Conservation (phyloP, 1,140 invertebrate species). For the Panagrolaimus sp. region DNA sequence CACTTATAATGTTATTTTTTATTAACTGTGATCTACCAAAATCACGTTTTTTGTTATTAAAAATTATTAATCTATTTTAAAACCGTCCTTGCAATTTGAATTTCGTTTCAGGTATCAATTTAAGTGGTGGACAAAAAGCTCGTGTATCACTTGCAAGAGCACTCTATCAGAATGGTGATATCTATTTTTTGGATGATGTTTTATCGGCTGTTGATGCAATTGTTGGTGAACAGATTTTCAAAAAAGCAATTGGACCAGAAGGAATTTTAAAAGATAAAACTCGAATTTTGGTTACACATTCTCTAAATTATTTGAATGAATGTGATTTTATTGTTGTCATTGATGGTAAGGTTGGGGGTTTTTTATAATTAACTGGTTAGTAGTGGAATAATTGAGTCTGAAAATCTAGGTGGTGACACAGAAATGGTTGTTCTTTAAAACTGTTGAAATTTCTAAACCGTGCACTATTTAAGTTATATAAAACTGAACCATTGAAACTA, state of each 20-base stretch:
- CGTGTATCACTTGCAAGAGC: slow-evolving; percentile 88
- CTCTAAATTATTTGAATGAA: slow-evolving; percentile 42
- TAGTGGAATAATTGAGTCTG: too few species aligned
- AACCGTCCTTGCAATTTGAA: background rate
- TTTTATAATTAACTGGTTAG: background rate
- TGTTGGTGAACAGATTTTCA: slow-evolving; percentile 64
- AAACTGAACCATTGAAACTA: too few species aligned
- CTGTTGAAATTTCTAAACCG: too few species aligned
- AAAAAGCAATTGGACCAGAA: slow-evolving; percentile 44
- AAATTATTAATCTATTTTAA: background rate
- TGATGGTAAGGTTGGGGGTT: slow-evolving; percentile 19
- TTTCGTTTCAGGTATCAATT: slow-evolving; percentile 70
- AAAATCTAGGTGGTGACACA: too few species aligned
- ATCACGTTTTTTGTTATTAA: too few species aligned
- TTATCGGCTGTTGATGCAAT: slow-evolving; percentile 89
- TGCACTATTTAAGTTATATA: too few species aligned
- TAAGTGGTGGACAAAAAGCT: slow-evolving; percentile 95
- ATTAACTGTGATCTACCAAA: too few species aligned
- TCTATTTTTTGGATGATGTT: slow-evolving; percentile 89
- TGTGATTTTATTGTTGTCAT: slow-evolving; percentile 35
- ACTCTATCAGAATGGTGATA: slow-evolving; percentile 79
- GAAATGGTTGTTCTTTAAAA: too few species aligned
- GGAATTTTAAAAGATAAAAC: slow-evolving; percentile 67
- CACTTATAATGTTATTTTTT: too few species aligned
- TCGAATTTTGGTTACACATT: slow-evolving; percentile 56